A percentile compares a stretch with the other conserved stretches of the same genome.
phyloP scores from a whole-genome alignment of 1,140 invertebrate species.

The Magallana ariakensis region DNA sequence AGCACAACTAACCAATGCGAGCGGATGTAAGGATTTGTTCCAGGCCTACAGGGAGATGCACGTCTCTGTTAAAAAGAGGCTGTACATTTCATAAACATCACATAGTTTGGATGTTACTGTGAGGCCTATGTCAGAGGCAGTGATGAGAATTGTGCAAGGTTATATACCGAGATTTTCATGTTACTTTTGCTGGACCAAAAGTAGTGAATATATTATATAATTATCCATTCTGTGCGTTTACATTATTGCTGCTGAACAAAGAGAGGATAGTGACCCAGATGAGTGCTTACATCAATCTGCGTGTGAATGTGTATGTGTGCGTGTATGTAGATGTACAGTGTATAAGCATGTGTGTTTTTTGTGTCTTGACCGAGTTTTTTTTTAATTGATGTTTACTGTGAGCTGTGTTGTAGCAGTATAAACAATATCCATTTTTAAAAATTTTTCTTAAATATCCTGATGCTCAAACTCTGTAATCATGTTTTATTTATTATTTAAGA shows the following conservation, averaged over 20 bases:
- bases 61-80: background rate
- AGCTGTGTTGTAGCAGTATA: constrained; percentile 18
- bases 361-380: background rate
- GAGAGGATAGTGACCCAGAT: background rate
- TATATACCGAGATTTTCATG: background rate
- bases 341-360: background rate
- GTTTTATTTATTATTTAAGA: background rate
- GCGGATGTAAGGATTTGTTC: background rate
- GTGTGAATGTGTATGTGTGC: background rate
- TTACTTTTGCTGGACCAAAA: constrained; percentile 36
- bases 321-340: background rate
- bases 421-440: background rate
- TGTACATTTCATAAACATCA: background rate
- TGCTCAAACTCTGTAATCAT: background rate
- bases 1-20: background rate
- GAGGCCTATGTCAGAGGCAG: background rate
- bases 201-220: background rate
- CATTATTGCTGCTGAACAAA: constrained; percentile 9
- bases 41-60: background rate
- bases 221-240: constrained; percentile 10
- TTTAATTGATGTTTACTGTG: background rate
- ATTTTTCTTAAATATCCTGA: background rate
- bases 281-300: background rate
- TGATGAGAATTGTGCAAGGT: background rate
- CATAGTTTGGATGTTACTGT: background rate